Evolutionary conservation across 2,888 invertebrate genomes (phyloP).

Genomic region (Oscheius sp.): DNA sequence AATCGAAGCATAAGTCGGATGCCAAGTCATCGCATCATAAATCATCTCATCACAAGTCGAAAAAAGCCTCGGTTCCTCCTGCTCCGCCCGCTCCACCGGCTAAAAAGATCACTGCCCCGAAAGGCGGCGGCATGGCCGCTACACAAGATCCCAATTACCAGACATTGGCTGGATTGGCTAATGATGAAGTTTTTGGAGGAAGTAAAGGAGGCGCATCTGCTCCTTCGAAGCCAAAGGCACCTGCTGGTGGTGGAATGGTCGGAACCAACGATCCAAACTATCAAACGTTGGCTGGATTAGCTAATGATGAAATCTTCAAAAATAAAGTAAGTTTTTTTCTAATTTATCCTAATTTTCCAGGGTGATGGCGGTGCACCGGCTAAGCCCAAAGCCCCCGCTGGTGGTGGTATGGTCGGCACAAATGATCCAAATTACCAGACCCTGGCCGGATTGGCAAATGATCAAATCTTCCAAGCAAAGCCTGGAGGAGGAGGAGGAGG

Average conservation of each 20-base stretch:
- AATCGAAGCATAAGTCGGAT: too few species aligned
- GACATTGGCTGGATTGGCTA: conserved; percentile 9
- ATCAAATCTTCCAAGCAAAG: conserved; percentile 11
- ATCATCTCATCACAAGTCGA: neutral
- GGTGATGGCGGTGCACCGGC: neutral
- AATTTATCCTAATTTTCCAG: too few species aligned
- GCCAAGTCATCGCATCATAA: too few species aligned
- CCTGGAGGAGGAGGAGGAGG: neutral
- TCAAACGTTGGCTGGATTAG: neutral
- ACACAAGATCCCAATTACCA: conserved; percentile 20
- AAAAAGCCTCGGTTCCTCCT: neutral
- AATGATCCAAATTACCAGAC: conserved; percentile 28
- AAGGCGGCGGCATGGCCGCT: neutral
- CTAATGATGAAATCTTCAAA: neutral
- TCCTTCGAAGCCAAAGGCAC: neutral
- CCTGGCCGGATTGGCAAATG: conserved; percentile 8
- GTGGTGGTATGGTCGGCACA: neutral
- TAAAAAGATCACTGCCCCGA: too few species aligned
- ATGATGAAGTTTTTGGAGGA: neutral
- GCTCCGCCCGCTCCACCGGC: neutral
- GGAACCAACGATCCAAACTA: conserved; percentile 5
- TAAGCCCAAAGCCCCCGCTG: neutral
- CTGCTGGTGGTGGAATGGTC: neutral
- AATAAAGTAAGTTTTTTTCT: neutral
- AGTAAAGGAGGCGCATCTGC: too few species aligned